Conservation (phyloP, 2,797 vertebrate genomes). For the Ptychadena robeensis region DNA sequence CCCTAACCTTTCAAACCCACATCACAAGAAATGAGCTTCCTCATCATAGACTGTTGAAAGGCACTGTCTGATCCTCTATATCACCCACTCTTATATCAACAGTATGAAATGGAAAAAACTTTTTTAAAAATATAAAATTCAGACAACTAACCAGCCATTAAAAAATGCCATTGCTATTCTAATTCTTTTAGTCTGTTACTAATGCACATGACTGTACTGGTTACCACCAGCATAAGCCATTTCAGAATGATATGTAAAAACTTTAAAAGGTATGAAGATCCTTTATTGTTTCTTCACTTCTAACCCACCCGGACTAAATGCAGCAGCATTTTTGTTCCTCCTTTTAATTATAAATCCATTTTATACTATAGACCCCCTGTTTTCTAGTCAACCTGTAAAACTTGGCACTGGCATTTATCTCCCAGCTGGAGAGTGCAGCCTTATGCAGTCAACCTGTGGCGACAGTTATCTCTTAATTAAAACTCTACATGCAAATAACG, state of each 20-base stretch:
- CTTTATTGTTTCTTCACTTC: conserved; percentile 2
- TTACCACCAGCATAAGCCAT: background rate
- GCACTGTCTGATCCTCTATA: no score
- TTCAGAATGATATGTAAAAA: conserved; percentile 32
- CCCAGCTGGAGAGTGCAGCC: conserved; percentile 75
- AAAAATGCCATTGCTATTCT: no score
- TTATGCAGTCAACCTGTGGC: conserved; percentile 77
- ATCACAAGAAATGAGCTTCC: no score
- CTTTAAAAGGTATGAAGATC: background rate
- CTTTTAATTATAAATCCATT: conserved; percentile 72
- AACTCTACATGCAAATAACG: conserved; percentile 74
- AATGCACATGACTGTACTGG: background rate
- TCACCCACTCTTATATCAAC: no score
- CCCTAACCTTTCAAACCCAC: no score
- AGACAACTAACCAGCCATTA: no score
- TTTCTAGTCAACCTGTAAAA: conserved; percentile 72
- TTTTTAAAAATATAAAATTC: no score
- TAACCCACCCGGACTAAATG: conserved; percentile 60
- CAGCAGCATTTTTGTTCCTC: conserved; percentile 59
- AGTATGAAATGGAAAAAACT: no score
- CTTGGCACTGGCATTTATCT: conserved; percentile 74
- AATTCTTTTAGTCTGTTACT: no score
- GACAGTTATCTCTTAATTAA: conserved; percentile 84
- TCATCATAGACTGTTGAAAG: no score
- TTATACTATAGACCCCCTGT: conserved; percentile 69